Base-by-base conservation (phyloP, 2,113 vertebrate genomes). In the Urocolius indicus region DNA sequence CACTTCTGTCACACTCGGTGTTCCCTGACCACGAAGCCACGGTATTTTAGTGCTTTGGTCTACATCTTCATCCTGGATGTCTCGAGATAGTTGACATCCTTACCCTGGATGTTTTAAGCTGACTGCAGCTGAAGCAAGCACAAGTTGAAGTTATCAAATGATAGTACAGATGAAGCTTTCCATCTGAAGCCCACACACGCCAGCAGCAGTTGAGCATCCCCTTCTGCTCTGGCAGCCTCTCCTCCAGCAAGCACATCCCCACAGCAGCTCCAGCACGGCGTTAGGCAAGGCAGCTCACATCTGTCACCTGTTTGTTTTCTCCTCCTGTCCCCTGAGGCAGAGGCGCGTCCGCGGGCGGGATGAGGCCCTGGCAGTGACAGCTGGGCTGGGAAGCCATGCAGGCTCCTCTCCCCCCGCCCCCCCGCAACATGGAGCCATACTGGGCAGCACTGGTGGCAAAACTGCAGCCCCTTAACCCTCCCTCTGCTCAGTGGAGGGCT, bases 261-360 rank as follows among this genome's bases (percentile, higher is more conserved):
- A 0, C 5, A 1, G 86, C 38, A n/a, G 38, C 46, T 83, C 92
- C 75, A 34, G 71, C 49, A 6, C 36, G 2, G 2, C 32, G 2
- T 80, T 88, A 86, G 94, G 76, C 90, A 83, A 62, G 26, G 11
- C 54, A 55, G 79, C 72, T 88, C 83, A 84, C 95, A 96, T 96
- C 94, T 96, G 96, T 78, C 69, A 32, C 80, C 72, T 90, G 72
- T 86, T 96, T 95, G 92, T 75, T 88, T 68, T 77, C 59, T 80
- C 32, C 79, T 46, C 29, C 54, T 0, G 38, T 94, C 95, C 93
- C 96, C 86, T 86, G 94, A 95, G 93, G 62, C 79, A 57, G 65
- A 81, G 48, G 68, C 15, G 1, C 9, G 59, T 41, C 43, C 36
- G 8, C 62, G 5, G 82, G 62, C 51, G 1, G n/a, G 89, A 68